Evolutionary conservation across 2,797 vertebrate species (phyloP).

Genomic region (Coregonus suidteri): DNA sequence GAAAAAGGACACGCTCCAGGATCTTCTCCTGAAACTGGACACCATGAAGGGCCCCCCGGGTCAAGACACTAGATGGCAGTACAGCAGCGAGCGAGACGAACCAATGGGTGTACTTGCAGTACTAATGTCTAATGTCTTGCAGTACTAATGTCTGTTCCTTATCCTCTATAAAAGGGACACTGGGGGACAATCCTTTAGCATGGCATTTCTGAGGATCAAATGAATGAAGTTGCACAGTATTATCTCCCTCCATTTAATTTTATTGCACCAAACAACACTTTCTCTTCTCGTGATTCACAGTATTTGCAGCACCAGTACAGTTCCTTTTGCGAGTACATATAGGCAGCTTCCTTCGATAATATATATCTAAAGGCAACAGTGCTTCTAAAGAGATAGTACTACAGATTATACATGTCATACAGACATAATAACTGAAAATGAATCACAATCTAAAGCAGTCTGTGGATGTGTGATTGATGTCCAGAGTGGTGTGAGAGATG

Average conservation of each 20-base stretch:
- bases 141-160: too few species aligned
- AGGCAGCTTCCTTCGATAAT: not conserved
- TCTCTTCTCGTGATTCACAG: not conserved
- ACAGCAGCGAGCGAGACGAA: not conserved
- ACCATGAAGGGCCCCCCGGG: not conserved
- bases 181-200: too few species aligned
- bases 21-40: conserved; percentile 14
- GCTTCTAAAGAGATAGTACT: not conserved
- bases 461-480: not conserved
- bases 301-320: not conserved
- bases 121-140: too few species aligned
- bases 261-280: not conserved
- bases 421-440: not conserved
- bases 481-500: not conserved
- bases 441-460: not conserved
- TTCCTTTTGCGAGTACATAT: not conserved
- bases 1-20: conserved; percentile 2
- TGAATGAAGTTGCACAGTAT: not conserved
- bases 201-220: too few species aligned
- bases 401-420: not conserved
- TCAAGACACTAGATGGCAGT: not conserved
- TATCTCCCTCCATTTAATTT: not conserved
- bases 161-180: too few species aligned
- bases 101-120: not conserved
- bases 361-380: conserved; percentile 6